Conservation (phyloP, 2,797 vertebrate genomes). For the Coluber constrictor region DNA sequence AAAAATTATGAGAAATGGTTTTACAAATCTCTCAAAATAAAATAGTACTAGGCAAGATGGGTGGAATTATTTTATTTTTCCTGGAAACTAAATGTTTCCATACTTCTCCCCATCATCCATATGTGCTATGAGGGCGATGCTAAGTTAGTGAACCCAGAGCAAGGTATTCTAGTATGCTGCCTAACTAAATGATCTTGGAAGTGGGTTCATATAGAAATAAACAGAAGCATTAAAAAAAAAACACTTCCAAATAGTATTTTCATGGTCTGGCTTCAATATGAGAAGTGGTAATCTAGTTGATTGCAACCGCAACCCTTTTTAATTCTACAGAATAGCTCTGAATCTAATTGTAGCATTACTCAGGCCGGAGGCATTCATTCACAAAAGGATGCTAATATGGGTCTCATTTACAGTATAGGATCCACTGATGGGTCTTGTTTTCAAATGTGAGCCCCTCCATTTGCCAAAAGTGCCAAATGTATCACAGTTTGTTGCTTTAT, state of each 20-base stretch:
- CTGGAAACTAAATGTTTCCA: background rate
- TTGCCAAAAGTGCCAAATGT: background rate
- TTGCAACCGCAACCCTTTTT: background rate
- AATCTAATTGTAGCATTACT: too few relatives aligned
- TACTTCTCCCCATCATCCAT: background rate
- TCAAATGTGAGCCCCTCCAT: background rate
- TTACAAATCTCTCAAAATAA: background rate
- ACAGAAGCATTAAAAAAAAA: background rate
- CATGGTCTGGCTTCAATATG: background rate
- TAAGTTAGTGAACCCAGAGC: background rate
- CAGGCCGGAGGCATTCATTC: background rate
- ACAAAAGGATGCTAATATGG: background rate
- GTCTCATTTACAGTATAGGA: background rate
- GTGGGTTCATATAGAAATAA: background rate
- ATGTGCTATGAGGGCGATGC: background rate
- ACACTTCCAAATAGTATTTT: background rate
- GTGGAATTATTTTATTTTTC: background rate
- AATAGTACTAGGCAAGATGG: background rate
- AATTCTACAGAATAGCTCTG: background rate
- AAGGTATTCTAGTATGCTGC: background rate
- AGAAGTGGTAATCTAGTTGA: background rate
- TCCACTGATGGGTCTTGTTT: background rate
- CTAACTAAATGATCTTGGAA: background rate
- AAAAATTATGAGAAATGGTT: background rate
- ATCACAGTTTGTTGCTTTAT: background rate